Evolutionary conservation across 2,113 vertebrate species (phyloP), one percentile per base, ranked within the genome.

Genomic region (Morone saxatilis): DNA sequence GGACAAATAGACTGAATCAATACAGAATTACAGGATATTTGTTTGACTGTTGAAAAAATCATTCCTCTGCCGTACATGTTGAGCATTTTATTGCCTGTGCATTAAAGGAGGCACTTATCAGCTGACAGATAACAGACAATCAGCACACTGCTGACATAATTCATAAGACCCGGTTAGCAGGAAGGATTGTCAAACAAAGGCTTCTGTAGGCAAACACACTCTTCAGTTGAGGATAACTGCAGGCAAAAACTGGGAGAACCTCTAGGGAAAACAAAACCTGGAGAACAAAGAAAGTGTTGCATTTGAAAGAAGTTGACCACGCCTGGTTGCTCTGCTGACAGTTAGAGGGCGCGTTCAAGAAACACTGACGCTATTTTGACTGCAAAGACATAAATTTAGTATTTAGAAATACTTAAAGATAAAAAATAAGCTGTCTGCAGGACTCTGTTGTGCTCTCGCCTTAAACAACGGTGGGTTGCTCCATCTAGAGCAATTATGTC

Each of bases 141-240:
- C 88, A 76, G 85, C 79, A 81, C 75, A 85, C 91, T 94, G 94
- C 94, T 95, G 94, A 94, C 94, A 94, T 92, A 94, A 94, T 94
- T 95, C 94, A 95, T 94, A 86, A 94, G 92, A 86, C 86, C 77
- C 12, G 25, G 84, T 85, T 84, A 86, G 85, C 90, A 91, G 87
- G 93, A 91, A 93, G 91, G 91, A 83, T 90, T 78, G 90, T 93
- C 94, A 95, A 95, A 95, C 94, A 96, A 92, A 91, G 87, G 90
- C 91, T 94, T 91, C 92, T 93, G 93, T 94, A 48, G 85, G 92
- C 94, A 95, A 95, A 95, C 93, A 95, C 66, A 31, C 84, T 88
- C 88, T 81, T 91, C 83, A 81, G 86, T 81, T 88, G 89, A 95
- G 94, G 88, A 90, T 90, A 82, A 92, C 91, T 91, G 90, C 90